These are phyloP conservation scores for Shargacucullia verbasci DNA, from an alignment of 2,888 invertebrate genomes.

Conservation along the genomic window DNA sequence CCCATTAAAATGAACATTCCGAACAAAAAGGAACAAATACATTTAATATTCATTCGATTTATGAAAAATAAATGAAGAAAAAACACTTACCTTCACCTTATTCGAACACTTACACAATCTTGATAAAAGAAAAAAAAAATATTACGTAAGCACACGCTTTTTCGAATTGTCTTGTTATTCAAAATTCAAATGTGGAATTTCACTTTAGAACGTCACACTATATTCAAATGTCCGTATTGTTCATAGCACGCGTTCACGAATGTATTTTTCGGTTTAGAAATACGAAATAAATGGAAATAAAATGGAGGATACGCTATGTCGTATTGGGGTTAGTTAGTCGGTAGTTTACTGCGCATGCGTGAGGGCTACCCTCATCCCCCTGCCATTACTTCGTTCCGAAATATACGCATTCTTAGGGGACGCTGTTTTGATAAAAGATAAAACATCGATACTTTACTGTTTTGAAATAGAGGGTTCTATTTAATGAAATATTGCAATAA, in stretches of 20 bases:
- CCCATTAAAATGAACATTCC: background rate
- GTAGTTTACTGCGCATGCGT: constrained; percentile 73
- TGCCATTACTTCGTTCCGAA: constrained; percentile 68
- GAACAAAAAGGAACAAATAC: background rate
- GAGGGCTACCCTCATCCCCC: constrained; percentile 55
- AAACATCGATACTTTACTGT: constrained; percentile 11
- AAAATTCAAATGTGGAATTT: constrained; percentile 38
- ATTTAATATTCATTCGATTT: constrained; percentile 24
- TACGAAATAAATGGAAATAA: constrained; percentile 77
- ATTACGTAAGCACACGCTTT: constrained; percentile 66
- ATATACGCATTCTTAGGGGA: constrained; percentile 39
- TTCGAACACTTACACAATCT: constrained; percentile 61
- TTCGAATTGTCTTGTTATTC: constrained; percentile 41
- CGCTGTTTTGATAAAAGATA: constrained; percentile 21
- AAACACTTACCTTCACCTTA: constrained; percentile 53
- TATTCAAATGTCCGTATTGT: constrained; percentile 31
- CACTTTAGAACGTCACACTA: constrained; percentile 56
- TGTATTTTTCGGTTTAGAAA: constrained; percentile 61
- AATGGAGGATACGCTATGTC: constrained; percentile 75
- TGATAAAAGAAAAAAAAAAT: constrained; percentile 61
- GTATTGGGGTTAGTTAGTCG: constrained; percentile 74
- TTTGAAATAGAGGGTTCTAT: background rate
- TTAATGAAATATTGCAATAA: background rate
- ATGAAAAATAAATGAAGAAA: constrained; percentile 37
- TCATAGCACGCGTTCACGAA: constrained; percentile 36